These are phyloP conservation scores for Amphiprion ocellaris DNA, from an alignment of 2,113 vertebrate species.

Conservation along the genomic window DNA sequence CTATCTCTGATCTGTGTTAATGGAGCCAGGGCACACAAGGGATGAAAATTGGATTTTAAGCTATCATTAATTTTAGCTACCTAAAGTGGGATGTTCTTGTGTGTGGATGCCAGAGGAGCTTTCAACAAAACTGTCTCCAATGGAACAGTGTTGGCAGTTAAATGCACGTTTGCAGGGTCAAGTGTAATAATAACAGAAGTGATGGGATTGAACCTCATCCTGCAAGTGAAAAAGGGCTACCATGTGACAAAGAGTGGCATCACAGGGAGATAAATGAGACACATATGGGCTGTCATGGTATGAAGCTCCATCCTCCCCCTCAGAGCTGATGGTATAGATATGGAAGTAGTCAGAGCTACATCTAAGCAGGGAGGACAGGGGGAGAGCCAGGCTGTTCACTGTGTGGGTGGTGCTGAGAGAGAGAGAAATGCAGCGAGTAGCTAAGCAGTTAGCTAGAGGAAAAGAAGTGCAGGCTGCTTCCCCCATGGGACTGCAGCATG, in stretches of 20 bases:
- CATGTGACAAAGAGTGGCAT: conserved; percentile 28
- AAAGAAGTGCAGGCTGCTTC: conserved; percentile 68
- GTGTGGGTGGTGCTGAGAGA: conserved; percentile 76
- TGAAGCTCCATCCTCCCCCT: conserved; percentile 61
- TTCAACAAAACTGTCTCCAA: conserved; percentile 16
- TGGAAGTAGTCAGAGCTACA: conserved; percentile 65
- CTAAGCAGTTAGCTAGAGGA: conserved; percentile 67
- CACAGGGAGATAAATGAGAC: conserved; percentile 48
- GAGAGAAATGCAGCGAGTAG: conserved; percentile 50
- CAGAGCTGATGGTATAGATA: conserved; percentile 73
- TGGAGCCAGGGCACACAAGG: conserved; percentile 24
- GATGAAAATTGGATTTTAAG: conserved; percentile 45
- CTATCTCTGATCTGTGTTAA: conserved; percentile 50
- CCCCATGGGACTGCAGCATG: conserved; percentile 79
- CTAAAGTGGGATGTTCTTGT: conserved; percentile 17
- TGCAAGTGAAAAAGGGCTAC: not conserved
- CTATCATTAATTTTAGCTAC: conserved; percentile 28
- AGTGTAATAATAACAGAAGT: conserved; percentile 22
- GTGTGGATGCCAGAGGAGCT: conserved; percentile 4
- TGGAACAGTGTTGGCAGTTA: conserved; percentile 25
- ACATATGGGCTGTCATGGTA: conserved; percentile 66
- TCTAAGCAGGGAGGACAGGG: conserved; percentile 71
- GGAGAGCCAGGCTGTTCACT: conserved; percentile 77
- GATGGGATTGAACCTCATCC: conserved; percentile 4
- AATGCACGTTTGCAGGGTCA: conserved; percentile 22